phyloP scores from a whole-genome alignment of 2,888 invertebrate species.

The Pterostichus madidus region DNA sequence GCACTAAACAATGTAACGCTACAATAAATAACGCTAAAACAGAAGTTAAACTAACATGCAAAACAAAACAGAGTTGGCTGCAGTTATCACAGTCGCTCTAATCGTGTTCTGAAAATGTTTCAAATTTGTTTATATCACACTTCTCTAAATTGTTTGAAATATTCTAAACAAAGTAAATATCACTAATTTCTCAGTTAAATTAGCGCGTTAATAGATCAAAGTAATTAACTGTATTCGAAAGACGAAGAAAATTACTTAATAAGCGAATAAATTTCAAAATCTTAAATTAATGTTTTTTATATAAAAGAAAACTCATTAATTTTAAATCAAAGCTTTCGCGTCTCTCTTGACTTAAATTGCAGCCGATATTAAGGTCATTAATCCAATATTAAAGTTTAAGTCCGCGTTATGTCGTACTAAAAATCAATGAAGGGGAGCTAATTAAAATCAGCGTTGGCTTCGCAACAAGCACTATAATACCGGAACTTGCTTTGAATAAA shows the following conservation, averaged over 20 bases:
- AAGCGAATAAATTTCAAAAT: slow-evolving; percentile 59
- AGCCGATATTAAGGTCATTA: slow-evolving; percentile 60
- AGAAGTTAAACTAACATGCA: slow-evolving; percentile 44
- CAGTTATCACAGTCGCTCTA: slow-evolving; percentile 9
- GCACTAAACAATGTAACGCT: slow-evolving; percentile 47
- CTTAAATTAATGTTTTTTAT: slow-evolving; percentile 59
- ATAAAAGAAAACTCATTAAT: slow-evolving; percentile 63
- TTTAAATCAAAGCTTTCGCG: slow-evolving; percentile 58
- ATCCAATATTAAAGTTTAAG: slow-evolving; percentile 60
- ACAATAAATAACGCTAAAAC: slow-evolving; percentile 52
- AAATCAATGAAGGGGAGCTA: slow-evolving; percentile 56
- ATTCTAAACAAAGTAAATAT: slow-evolving; percentile 15
- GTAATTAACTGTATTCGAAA: slow-evolving; percentile 47
- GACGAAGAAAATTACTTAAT: slow-evolving; percentile 41
- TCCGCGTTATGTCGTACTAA: slow-evolving; percentile 48
- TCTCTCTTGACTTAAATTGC: slow-evolving; percentile 53
- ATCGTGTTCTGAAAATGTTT: slow-evolving; percentile 31
- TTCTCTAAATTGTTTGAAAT: not conserved
- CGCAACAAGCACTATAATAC: slow-evolving; percentile 34
- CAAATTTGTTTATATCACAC: slow-evolving; percentile 13
- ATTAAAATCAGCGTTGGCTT: slow-evolving; percentile 56
- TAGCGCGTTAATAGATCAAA: slow-evolving; percentile 42
- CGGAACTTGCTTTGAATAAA: slow-evolving; percentile 47
- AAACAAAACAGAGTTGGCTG: slow-evolving; percentile 33
- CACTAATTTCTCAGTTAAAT: slow-evolving; percentile 22